These are phyloP conservation scores for Hylaeus anthracinus DNA, from an alignment of 1,140 invertebrate species.

Conservation along the genomic window DNA sequence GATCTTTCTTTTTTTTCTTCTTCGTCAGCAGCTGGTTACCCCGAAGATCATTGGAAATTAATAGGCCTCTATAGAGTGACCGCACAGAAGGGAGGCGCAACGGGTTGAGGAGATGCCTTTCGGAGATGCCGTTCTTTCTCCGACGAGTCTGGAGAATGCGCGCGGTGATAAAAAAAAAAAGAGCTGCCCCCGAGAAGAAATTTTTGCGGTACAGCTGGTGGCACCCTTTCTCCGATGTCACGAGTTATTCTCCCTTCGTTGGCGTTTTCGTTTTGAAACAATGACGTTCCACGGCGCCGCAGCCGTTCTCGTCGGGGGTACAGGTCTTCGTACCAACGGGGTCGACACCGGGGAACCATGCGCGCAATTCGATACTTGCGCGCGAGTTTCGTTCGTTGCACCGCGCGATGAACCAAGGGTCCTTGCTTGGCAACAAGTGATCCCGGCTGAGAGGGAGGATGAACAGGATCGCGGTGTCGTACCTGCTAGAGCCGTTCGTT, in stretches of 20 bases:
- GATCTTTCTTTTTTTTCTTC: conserved; percentile 36
- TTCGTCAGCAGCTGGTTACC: conserved; percentile 68
- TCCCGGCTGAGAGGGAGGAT: no score
- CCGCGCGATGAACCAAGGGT: no score
- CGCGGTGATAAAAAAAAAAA: neutral
- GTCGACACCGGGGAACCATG: no score
- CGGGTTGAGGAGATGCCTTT: conserved; percentile 58
- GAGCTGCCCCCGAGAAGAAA: neutral
- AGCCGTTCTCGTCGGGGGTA: no score
- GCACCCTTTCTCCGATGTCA: conserved; percentile 5
- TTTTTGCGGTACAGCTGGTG: conserved; percentile 34
- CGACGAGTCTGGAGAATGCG: conserved; percentile 35
- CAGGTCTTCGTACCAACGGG: no score
- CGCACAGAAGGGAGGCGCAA: conserved; percentile 61
- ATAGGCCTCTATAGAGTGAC: conserved; percentile 64
- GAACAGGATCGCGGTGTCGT: no score
- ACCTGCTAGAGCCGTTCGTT: no score
- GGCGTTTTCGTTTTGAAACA: neutral
- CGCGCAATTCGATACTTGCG: no score
- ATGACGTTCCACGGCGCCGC: neutral
- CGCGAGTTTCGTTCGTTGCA: no score
- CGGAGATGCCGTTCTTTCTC: conserved; percentile 39
- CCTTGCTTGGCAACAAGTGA: no score
- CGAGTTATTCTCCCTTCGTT: neutral
- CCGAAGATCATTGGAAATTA: conserved; percentile 75